These are phyloP conservation scores for Setophaga petechia DNA, from an alignment of 2,113 vertebrate genomes.

Conservation along the genomic window DNA sequence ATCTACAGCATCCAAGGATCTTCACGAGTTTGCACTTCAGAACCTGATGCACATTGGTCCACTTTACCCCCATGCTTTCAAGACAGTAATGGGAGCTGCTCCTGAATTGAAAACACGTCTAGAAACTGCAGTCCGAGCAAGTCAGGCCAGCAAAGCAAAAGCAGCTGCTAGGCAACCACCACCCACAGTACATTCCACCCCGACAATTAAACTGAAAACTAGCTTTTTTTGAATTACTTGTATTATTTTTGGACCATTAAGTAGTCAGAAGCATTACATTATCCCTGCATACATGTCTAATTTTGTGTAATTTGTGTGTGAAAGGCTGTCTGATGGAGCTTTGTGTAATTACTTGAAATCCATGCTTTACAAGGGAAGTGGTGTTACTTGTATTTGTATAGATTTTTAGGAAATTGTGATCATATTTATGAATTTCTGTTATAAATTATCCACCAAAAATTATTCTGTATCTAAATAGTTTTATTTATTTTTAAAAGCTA, in stretches of 20 bases:
- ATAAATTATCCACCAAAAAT: slow-evolving; percentile 37
- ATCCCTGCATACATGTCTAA: slow-evolving; percentile 35
- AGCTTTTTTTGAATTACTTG: slow-evolving; percentile 89
- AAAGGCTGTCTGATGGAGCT: slow-evolving; percentile 41
- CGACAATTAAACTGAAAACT: slow-evolving; percentile 98
- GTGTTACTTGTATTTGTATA: slow-evolving; percentile 49
- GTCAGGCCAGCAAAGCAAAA: slow-evolving; percentile 94
- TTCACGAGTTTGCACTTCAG: slow-evolving; percentile 96
- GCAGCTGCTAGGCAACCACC: slow-evolving; percentile 85
- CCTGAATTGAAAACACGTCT: slow-evolving; percentile 92
- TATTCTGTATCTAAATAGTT: slow-evolving; percentile 34
- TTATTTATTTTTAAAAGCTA: slow-evolving; percentile 65
- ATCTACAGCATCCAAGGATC: slow-evolving; percentile 82
- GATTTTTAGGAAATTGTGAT: slow-evolving; percentile 68
- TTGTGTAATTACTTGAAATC: slow-evolving; percentile 40
- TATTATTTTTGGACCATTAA: slow-evolving; percentile 58
- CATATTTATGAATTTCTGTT: slow-evolving; percentile 66
- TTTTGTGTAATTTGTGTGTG: slow-evolving; percentile 63
- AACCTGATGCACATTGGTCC: slow-evolving; percentile 97
- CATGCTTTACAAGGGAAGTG: slow-evolving; percentile 44
- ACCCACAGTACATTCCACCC: slow-evolving; percentile 86
- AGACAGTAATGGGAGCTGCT: slow-evolving; percentile 95
- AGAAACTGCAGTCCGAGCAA: slow-evolving; percentile 93
- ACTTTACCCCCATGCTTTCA: slow-evolving; percentile 95
- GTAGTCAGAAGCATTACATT: slow-evolving; percentile 33